A percentile compares a stretch with the other conserved stretches of the same genome.
These are phyloP conservation scores for Drosophila pectinifera DNA, from an alignment of 1,140 invertebrate species.

Conservation along the genomic window DNA sequence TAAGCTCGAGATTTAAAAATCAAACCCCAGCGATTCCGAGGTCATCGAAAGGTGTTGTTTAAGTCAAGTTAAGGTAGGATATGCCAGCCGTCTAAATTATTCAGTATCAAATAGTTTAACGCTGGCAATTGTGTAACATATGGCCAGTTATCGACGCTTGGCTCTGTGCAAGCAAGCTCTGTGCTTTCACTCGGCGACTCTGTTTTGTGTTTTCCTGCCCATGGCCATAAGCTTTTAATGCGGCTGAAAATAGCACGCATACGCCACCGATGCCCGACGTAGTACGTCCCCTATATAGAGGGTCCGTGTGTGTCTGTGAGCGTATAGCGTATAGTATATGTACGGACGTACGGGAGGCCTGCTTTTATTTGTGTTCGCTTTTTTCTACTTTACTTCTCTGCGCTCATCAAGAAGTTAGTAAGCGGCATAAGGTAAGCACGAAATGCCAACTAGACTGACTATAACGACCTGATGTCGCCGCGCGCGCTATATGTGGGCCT, in stretches of 20 bases:
- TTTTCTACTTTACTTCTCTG: slow-evolving; percentile 17
- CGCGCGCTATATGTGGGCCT: slow-evolving; percentile 22
- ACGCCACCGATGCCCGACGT: slow-evolving; percentile 71
- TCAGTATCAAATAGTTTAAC: slow-evolving; percentile 20
- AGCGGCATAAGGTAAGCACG: slow-evolving; percentile 81
- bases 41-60: not conserved
- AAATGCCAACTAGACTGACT: slow-evolving; percentile 81
- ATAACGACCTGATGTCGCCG: slow-evolving; percentile 47
- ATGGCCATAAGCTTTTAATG: slow-evolving; percentile 69
- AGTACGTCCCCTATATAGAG: slow-evolving; percentile 31
- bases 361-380: slow-evolving; percentile 11
- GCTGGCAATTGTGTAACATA: slow-evolving; percentile 34
- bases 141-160: slow-evolving; percentile 39
- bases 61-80: slow-evolving; percentile 6
- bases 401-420: slow-evolving; percentile 73
- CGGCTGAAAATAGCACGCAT: slow-evolving; percentile 82
- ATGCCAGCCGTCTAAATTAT: slow-evolving; percentile 24
- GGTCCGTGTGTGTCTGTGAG: not conserved
- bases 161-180: slow-evolving; percentile 44
- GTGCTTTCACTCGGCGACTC: slow-evolving; percentile 39
- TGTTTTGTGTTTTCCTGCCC: slow-evolving; percentile 46
- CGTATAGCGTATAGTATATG: slow-evolving; percentile 2
- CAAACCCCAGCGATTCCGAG: too few relatives aligned
- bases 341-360: slow-evolving; percentile 13
- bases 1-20: not conserved